Percentiles rank a stretch among this genome's conserved stretches.
phyloP scores from a whole-genome alignment of 2,888 invertebrate species.

The Hypolimnas misippus region DNA sequence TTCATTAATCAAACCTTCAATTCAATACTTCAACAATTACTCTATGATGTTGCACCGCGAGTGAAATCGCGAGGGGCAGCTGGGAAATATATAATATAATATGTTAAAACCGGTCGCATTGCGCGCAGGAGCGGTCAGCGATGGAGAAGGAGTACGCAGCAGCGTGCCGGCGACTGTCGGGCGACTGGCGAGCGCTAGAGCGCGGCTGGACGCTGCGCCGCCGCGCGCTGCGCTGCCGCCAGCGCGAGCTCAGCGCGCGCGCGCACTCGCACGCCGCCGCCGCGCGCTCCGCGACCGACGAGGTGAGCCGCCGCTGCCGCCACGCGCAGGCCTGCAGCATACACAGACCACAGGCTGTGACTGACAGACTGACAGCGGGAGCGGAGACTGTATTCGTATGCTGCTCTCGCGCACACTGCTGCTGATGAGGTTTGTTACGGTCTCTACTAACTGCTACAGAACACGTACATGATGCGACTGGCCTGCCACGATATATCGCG shows the following conservation, averaged over 20 bases:
- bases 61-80: no score
- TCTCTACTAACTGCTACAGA: no score
- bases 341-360: conserved; percentile 80
- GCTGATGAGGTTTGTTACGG: no score
- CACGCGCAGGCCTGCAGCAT: not conserved
- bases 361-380: not conserved
- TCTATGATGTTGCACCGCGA: no score
- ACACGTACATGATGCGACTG: no score
- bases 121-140: conserved; percentile 77
- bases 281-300: conserved; percentile 59
- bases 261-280: conserved; percentile 76
- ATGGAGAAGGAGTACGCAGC: conserved; percentile 88
- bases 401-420: no score
- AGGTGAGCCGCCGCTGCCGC: conserved; percentile 10
- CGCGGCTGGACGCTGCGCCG: conserved; percentile 84
- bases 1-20: no score
- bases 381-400: no score
- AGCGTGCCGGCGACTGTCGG: conserved; percentile 83
- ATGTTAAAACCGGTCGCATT: not conserved
- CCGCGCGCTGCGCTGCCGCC: conserved; percentile 83
- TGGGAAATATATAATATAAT: not conserved
- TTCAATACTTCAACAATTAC: no score
- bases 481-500: no score
- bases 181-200: conserved; percentile 84
- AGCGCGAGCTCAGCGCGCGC: conserved; percentile 82